These are phyloP conservation scores for Morphnarchus princeps DNA, from an alignment of 2,113 vertebrate species.

Conservation along the genomic window DNA sequence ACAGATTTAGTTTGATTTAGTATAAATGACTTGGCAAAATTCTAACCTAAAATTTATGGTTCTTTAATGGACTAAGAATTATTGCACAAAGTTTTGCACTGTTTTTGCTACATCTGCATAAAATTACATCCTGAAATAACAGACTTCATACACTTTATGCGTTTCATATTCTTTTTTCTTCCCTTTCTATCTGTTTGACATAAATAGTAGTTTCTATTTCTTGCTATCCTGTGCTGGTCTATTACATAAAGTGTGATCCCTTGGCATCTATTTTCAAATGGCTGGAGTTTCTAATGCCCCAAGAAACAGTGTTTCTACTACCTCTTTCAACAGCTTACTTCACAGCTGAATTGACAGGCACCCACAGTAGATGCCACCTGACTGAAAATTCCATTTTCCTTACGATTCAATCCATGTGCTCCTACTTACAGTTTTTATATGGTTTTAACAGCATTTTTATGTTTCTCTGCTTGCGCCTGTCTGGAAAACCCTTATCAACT, in stretches of 20 bases:
- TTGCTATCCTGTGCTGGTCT: background rate
- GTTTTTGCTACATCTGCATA: background rate
- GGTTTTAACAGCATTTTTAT: background rate
- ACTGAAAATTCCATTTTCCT: background rate
- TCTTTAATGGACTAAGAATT: background rate
- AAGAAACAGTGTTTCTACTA: background rate
- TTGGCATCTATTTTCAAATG: background rate
- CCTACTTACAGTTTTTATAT: background rate
- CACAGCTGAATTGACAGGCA: background rate
- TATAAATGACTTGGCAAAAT: background rate
- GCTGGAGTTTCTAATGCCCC: background rate
- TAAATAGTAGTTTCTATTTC: background rate
- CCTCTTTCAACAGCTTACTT: background rate
- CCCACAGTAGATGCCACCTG: background rate
- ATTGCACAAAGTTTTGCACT: background rate
- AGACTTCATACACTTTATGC: background rate
- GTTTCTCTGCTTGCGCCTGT: background rate
- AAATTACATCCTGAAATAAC: background rate
- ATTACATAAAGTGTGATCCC: background rate
- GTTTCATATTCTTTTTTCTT: background rate
- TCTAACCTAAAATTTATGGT: background rate
- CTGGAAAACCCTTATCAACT: accelerated
- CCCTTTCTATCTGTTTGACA: background rate
- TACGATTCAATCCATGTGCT: background rate
- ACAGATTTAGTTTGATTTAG: background rate